phyloP scores from a whole-genome alignment of 2,888 invertebrate genomes.

The Enchytraeus crypticus region DNA sequence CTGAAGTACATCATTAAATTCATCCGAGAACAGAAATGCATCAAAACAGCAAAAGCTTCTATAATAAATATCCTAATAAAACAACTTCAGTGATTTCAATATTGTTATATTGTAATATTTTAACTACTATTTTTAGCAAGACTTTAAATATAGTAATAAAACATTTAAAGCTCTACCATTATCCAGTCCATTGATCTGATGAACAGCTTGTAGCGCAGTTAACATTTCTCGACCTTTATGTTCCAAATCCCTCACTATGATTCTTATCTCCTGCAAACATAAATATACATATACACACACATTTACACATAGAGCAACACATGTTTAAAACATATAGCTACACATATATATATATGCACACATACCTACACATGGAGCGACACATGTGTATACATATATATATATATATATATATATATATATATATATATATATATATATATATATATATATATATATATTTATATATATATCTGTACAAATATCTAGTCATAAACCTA shows the following conservation, averaged over 20 bases:
- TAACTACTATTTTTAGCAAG: background rate
- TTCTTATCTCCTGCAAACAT: conserved; percentile 23
- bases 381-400: too few relatives aligned
- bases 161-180: conserved; percentile 45
- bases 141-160: too few relatives aligned
- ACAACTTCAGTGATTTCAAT: background rate
- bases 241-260: conserved; percentile 64
- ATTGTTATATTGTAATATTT: background rate
- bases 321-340: too few relatives aligned
- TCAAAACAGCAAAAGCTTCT: background rate
- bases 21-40: too few relatives aligned
- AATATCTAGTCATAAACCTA: too few relatives aligned
- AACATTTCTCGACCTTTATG: conserved; percentile 67
- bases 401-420: too few relatives aligned
- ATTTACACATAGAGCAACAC: background rate
- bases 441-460: too few relatives aligned
- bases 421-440: too few relatives aligned
- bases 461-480: too few relatives aligned
- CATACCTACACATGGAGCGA: too few relatives aligned
- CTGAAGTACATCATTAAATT: too few relatives aligned
- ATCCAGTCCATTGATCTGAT: conserved; percentile 60
- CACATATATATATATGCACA: too few relatives aligned
- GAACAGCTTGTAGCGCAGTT: conserved; percentile 73
- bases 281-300: background rate
- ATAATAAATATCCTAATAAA: background rate